Evolutionary conservation across 2,888 invertebrate species (phyloP), one percentile per base, ranked within the genome.

Genomic region (Cantharis rustica): DNA sequence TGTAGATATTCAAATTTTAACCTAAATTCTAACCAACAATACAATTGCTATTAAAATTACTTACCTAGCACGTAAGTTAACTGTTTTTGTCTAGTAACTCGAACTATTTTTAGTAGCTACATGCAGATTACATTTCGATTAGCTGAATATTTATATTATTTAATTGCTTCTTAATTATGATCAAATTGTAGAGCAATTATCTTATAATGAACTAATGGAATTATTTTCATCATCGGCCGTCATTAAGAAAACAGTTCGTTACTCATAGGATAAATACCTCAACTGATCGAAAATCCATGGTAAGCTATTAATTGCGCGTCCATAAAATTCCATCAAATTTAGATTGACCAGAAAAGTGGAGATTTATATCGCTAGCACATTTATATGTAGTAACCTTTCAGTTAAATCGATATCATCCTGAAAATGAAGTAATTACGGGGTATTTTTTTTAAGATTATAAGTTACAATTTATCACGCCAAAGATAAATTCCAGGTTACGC

Each of bases 1-100:
- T 11, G n/a, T 11, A 66, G 64, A 66, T 66, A 66, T 66, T 66
- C 64, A 66, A 66, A 66, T 66, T 66, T 66, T 66, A 66, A 66
- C 64, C 64, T 16, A 66, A 66, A 66, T 66, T 66, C 23, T 23
- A 16, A 20, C 47, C 13, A 47, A 13, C 47, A 47, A 47, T 47
- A 47, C 47, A 47, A 47, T 47, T 47, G 47, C 47, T 47, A 47
- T 47, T 47, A 47, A 47, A 47, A 47, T 47, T 47, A 47, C 47
- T 47, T 47, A 47, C 47, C 47, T 47, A 47, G 47, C 47, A 47
- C 47, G 47, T 47, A 47, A 47, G 7, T 47, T 47, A 47, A 47
- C 47, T 47, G 47, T 47, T 47, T 31, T 47, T 47, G n/a, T 47
- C 47, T 47, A n/a, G 47, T 47, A 47, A 47, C 47, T n/a, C 47